These are phyloP conservation scores for Onychomys leucogaster DNA, from an alignment of 2,797 vertebrate genomes.

Conservation along the genomic window DNA sequence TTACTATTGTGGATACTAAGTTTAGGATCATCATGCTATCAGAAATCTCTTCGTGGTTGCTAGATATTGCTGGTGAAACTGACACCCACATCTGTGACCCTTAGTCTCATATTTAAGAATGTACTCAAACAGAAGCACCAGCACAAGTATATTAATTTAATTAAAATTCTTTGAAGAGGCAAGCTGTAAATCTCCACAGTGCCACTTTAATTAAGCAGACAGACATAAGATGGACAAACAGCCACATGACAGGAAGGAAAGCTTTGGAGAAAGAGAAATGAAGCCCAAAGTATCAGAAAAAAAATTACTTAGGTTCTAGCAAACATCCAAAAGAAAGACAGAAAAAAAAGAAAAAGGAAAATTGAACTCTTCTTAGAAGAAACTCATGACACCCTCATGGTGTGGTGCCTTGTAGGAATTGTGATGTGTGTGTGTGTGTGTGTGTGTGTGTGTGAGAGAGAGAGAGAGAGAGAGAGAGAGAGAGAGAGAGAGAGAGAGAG, in stretches of 20 bases:
- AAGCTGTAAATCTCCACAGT: background rate
- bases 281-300: background rate
- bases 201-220: background rate
- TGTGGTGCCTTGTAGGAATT: background rate
- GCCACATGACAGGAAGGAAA: background rate
- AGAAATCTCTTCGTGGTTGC: background rate
- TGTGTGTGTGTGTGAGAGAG: too few species aligned
- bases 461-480: too few species aligned
- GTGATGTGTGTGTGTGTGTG: too few species aligned
- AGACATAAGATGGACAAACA: background rate
- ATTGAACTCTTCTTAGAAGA: background rate
- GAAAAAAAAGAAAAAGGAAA: too few species aligned
- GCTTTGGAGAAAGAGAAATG: background rate
- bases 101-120: background rate
- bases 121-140: background rate
- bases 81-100: background rate
- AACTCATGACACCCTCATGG: background rate
- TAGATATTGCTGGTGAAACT: background rate
- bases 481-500: too few species aligned
- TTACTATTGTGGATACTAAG: background rate
- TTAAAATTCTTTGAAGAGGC: background rate
- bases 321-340: background rate
- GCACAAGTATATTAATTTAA: background rate
- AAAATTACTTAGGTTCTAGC: background rate
- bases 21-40: background rate